Percentiles rank a stretch among this genome's conserved stretches.
These are phyloP conservation scores for Sinelater perroti DNA, from an alignment of 2,888 invertebrate genomes.

Conservation along the genomic window DNA sequence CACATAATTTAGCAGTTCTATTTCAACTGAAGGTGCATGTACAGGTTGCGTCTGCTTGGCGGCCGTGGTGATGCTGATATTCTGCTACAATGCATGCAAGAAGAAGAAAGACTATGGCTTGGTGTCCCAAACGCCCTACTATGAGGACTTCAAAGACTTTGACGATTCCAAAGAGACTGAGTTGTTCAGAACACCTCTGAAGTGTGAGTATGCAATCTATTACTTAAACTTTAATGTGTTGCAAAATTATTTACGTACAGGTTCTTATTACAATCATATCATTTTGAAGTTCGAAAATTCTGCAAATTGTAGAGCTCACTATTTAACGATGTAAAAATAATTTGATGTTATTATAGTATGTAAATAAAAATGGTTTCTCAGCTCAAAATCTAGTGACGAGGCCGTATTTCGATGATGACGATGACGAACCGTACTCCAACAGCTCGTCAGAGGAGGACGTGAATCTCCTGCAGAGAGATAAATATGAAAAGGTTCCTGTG, in stretches of 20 bases:
- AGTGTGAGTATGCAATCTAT: constrained; percentile 49
- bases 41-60: constrained; percentile 67
- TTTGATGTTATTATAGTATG: background rate
- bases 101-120: constrained; percentile 64
- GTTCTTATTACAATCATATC: too few species aligned
- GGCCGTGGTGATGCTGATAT: constrained; percentile 64
- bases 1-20: background rate
- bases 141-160: constrained; percentile 55
- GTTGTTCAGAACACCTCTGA: constrained; percentile 60
- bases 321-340: too few species aligned
- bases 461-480: constrained; percentile 35
- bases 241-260: too few species aligned
- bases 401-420: constrained; percentile 77
- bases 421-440: constrained; percentile 57
- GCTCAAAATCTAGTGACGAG: constrained; percentile 57
- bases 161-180: constrained; percentile 64
- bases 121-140: constrained; percentile 64
- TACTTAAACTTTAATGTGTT: too few species aligned
- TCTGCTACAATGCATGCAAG: constrained; percentile 66
- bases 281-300: too few species aligned
- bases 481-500: constrained; percentile 41
- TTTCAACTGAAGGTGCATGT: constrained; percentile 29
- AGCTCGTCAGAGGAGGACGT: constrained; percentile 47
- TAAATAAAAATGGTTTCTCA: constrained; percentile 23
- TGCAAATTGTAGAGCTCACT: too few species aligned